Evolutionary conservation across 2,888 invertebrate species (phyloP), one percentile per base, ranked within the genome.

Genomic region (Drosophila algonquin): DNA sequence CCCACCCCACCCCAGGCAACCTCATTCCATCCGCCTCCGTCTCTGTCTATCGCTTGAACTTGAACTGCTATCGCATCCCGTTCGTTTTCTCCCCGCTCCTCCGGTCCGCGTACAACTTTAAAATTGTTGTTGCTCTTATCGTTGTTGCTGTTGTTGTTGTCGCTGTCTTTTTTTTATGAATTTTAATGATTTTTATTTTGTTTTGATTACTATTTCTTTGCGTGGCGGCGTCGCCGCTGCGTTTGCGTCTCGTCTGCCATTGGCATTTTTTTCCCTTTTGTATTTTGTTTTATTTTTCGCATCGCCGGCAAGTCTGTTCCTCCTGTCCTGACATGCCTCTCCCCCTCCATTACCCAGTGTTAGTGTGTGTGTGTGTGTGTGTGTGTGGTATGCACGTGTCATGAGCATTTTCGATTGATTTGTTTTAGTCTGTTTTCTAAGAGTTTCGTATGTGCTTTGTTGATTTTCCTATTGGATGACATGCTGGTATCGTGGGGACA

Each of bases 161-260:
- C 14, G 46, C 24, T 52, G 57, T 57, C 57, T 68, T 72, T 63
- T 75, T 77, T 77, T 67, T 75, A 69, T 75, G 77, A 75, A 75
- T 77, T 69, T 77, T 63, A 75, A 77, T 69, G 59, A 62, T 65
- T 77, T 77, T 77, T 73, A 77, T 77, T 78, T 78, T 78, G 76
- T 78, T 78, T 78, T 78, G 78, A 76, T 78, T 78, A 70, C 73
- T 62, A 70, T 73, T 75, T 78, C 67, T 69, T 73, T 58, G 24
- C n/a, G 61, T 57, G 27, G 30, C 54, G 35, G 46, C 62, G 35
- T 55, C 62, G 32, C 48, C 32, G 53, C 18, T 44, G 32, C 40
- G 40, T 40, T 40, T 40, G n/a, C 40, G 40, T 40, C 40, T 7
- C 40, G 40, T n/a, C 40, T 61, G 32, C 32, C 40, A 54, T 40